Evolutionary conservation across 2,113 vertebrate genomes (phyloP).

Genomic region (Morphnarchus princeps): DNA sequence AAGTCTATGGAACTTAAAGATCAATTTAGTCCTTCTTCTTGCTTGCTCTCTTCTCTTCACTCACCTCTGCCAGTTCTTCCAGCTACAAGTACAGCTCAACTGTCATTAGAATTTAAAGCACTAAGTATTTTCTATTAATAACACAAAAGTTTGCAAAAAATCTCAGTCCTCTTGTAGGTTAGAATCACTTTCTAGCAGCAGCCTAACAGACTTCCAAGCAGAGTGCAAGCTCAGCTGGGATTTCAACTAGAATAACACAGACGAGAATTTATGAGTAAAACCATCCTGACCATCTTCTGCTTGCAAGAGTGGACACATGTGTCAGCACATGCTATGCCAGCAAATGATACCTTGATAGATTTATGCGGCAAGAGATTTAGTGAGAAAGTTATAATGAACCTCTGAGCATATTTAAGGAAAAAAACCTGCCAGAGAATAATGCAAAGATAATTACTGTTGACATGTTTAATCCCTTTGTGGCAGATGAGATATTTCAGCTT

Average conservation of each 20-base stretch:
- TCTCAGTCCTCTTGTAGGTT: not conserved
- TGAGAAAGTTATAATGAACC: constrained; percentile 36
- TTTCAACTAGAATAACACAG: not conserved
- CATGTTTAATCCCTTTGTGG: constrained; percentile 33
- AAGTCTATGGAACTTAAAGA: not conserved
- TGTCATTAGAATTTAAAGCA: not conserved
- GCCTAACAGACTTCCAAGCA: not conserved
- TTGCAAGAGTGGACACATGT: not conserved
- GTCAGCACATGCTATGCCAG: not conserved
- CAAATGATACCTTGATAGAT: not conserved
- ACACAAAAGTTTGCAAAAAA: not conserved
- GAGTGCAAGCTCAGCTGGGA: not conserved
- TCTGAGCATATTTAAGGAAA: not conserved
- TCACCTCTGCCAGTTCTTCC: not conserved
- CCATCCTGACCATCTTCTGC: not conserved
- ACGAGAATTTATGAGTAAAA: not conserved
- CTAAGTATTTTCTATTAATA: not conserved
- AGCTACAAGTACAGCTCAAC: not conserved
- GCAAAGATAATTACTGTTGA: constrained; percentile 48
- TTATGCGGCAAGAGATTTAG: not conserved
- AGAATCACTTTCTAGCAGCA: not conserved
- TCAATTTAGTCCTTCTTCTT: not conserved
- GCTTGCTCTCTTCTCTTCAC: not conserved
- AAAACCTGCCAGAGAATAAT: constrained; percentile 24
- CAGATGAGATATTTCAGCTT: constrained; percentile 26